These are phyloP conservation scores for Grammomys surdaster DNA, from an alignment of 2,113 vertebrate species.

Conservation along the genomic window DNA sequence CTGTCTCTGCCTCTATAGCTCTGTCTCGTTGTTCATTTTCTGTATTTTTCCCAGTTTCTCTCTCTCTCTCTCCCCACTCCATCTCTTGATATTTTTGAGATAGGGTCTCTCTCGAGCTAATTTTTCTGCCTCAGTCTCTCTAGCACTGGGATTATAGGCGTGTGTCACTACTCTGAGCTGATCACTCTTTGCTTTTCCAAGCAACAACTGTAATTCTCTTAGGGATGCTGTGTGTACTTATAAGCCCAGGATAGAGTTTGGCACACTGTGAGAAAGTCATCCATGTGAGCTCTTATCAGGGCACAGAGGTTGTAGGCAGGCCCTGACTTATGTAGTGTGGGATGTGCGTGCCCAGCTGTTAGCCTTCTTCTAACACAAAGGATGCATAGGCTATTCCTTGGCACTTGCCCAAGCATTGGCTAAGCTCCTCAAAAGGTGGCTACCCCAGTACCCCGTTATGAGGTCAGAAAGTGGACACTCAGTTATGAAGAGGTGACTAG, in stretches of 20 bases:
- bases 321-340: neutral
- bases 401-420: neutral
- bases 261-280: neutral
- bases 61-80: neutral
- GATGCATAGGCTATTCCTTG: no score
- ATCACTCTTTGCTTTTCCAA: neutral
- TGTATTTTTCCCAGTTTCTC: neutral
- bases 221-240: neutral
- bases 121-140: neutral
- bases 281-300: neutral
- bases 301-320: neutral
- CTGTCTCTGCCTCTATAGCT: neutral
- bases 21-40: neutral
- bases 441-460: neutral
- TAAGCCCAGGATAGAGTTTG: neutral
- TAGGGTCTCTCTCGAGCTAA: neutral
- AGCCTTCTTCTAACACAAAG: neutral
- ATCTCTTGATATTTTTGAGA: neutral
- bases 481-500: neutral
- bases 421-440: neutral
- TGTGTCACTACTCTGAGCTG: no score
- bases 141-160: neutral
- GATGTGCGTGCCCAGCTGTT: neutral
- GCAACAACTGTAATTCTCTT: neutral
- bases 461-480: neutral